Percentiles rank a stretch among this genome's conserved stretches.
These are phyloP conservation scores for Lasiurus cinereus DNA, from an alignment of 2,113 vertebrate species.

Conservation along the genomic window DNA sequence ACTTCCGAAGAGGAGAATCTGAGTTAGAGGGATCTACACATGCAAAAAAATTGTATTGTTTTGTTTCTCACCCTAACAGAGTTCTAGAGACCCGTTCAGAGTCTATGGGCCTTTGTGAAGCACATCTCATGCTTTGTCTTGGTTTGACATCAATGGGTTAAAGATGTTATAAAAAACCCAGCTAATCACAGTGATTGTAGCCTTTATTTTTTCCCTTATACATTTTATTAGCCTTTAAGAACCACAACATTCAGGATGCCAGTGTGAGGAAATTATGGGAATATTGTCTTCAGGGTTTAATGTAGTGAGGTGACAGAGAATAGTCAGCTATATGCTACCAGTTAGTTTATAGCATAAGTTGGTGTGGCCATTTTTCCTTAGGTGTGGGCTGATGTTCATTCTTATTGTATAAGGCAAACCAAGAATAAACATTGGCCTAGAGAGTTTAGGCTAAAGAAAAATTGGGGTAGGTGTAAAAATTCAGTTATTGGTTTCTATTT, in stretches of 20 bases:
- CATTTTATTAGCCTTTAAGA: background rate
- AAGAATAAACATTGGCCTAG: background rate
- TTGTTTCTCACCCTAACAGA: background rate
- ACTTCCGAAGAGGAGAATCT: background rate
- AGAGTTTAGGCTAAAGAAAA: conserved; percentile 23
- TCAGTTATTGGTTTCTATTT: background rate
- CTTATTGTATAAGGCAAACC: background rate
- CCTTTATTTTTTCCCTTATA: background rate
- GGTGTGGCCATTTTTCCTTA: background rate
- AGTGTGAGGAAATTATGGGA: background rate
- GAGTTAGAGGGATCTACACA: background rate
- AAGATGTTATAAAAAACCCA: background rate
- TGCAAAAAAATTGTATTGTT: background rate
- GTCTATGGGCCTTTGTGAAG: background rate
- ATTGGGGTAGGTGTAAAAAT: background rate
- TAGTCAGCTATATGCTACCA: background rate
- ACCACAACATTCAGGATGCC: background rate
- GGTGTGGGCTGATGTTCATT: background rate
- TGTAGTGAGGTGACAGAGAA: background rate
- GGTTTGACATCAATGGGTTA: background rate
- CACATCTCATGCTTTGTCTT: background rate
- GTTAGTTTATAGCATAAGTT: background rate
- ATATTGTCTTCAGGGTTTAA: background rate
- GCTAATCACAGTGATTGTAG: background rate
- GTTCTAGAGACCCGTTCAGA: background rate